Evolutionary conservation across 2,797 vertebrate genomes (phyloP), one percentile per base, ranked within the genome.

Genomic region (Alosa sapidissima): DNA sequence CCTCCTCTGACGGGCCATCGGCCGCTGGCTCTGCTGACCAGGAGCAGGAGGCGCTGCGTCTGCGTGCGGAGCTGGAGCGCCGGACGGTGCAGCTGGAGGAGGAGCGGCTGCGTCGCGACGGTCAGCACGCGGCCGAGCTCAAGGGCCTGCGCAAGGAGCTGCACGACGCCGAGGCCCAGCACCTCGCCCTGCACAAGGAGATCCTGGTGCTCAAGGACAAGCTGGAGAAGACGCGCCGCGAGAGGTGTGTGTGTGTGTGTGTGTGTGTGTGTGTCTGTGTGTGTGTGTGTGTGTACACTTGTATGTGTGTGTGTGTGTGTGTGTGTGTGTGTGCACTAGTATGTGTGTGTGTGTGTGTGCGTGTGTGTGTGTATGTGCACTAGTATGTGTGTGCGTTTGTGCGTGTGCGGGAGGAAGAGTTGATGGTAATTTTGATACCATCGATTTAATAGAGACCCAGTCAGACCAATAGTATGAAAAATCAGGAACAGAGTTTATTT

Each of bases 121-220:
- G 93, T 19, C 94, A 97, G 89, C 97, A 99, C 72, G 92, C 93
- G 90, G 93, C 91, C 45, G 98, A 99, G 94, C 91, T 98, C 24
- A 99, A 98, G 95, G 94, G 94, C 85, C 93, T 98, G 85, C 97
- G 96, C 90, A 99, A 99, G 89, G 98, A 99, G 87, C 92, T 98
- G 33, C 94, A 95, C 19, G 98, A 99, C n/a, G 96, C 97, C 0
- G 98, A 99, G 94, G 96, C 97, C 90, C 98, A 98, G 84, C 97
- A 99, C 21, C 97, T 99, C 82, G 94, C 96, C 83, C 95, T 99
- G 88, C 98, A 99, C 93, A 99, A 99, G 89, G 98, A 99, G 93
- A 97, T 98, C 89, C 95, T 98, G 92, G 92, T 99, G 93, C 96
- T 99, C 87, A 98, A 98, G 93, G 98, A 99, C 94, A 99, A 99